phyloP scores from a whole-genome alignment of 2,888 invertebrate species.

The Trilocha varians region DNA sequence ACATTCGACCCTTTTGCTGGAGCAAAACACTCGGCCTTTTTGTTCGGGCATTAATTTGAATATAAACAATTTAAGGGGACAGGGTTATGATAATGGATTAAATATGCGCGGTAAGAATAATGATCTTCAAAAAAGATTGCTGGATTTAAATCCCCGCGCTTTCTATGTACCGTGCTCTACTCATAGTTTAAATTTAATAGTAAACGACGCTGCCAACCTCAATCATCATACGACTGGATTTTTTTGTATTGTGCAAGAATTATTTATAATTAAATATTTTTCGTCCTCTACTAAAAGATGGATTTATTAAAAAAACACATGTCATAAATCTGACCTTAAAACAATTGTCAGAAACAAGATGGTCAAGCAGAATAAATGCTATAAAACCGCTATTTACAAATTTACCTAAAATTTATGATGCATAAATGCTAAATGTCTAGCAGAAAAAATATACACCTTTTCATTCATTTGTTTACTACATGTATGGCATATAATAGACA shows the following conservation, averaged over 20 bases:
- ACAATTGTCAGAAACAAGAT: constrained; percentile 13
- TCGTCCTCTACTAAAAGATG: constrained; percentile 12
- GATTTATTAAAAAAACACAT: constrained; percentile 14
- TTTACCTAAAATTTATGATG: constrained; percentile 12
- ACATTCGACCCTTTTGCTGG: no score
- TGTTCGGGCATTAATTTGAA: no score
- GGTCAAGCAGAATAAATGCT: constrained; percentile 14
- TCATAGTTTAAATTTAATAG: constrained; percentile 16
- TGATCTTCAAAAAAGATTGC: constrained; percentile 29
- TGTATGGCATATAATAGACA: constrained; percentile 10
- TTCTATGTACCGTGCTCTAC: constrained; percentile 12
- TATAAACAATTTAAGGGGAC: constrained; percentile 20
- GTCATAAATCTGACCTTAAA: constrained; percentile 14
- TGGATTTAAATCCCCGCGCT: constrained; percentile 17
- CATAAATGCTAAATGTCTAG: constrained; percentile 8
- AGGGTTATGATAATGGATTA: constrained; percentile 33
- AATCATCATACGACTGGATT: constrained; percentile 12
- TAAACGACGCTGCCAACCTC: constrained; percentile 13
- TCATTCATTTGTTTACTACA: constrained; percentile 12
- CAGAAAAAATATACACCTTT: constrained; percentile 11
- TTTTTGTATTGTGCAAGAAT: constrained; percentile 11
- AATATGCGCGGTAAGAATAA: constrained; percentile 31
- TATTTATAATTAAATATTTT: constrained; percentile 13
- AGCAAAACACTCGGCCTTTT: no score
- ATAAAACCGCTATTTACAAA: constrained; percentile 11